These are phyloP conservation scores for Sprattus sprattus DNA, from an alignment of 2,113 vertebrate species.

Conservation along the genomic window DNA sequence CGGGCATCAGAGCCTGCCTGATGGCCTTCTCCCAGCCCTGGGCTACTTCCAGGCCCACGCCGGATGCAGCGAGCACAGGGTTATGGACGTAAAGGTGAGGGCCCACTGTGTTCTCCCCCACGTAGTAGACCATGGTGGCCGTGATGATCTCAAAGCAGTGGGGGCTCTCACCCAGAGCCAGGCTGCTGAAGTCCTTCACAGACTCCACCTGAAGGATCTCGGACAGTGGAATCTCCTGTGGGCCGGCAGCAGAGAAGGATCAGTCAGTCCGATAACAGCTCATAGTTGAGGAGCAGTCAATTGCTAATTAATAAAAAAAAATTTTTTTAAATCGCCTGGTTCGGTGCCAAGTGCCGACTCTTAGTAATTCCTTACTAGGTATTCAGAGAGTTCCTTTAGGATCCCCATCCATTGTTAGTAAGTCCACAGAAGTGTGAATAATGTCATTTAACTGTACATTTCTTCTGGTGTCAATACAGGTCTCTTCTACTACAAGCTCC, in stretches of 20 bases:
- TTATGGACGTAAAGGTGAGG: slow-evolving; percentile 74
- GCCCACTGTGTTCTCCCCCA: slow-evolving; percentile 90
- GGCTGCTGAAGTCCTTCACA: slow-evolving; percentile 81
- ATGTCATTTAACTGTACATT: background rate
- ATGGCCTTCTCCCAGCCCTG: slow-evolving; percentile 98
- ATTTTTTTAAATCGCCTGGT: background rate
- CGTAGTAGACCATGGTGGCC: slow-evolving; percentile 95
- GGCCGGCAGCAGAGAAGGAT: slow-evolving; percentile 53
- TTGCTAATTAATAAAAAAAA: background rate
- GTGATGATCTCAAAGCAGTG: slow-evolving; percentile 99
- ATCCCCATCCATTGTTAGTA: background rate
- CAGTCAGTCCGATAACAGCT: background rate
- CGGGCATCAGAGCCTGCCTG: slow-evolving; percentile 96
- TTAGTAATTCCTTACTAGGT: background rate
- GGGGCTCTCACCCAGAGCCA: slow-evolving; percentile 88
- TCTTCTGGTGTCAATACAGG: background rate
- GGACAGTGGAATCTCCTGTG: slow-evolving; percentile 95
- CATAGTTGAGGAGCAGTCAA: background rate
- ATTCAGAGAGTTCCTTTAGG: background rate
- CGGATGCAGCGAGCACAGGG: slow-evolving; percentile 86
- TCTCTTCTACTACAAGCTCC: background rate
- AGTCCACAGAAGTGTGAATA: background rate
- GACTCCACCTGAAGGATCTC: slow-evolving; percentile 95
- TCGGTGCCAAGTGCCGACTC: background rate
- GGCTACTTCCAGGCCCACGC: slow-evolving; percentile 90